These are phyloP conservation scores for Danaus melanippus DNA, from an alignment of 1,140 invertebrate genomes.

Conservation along the genomic window DNA sequence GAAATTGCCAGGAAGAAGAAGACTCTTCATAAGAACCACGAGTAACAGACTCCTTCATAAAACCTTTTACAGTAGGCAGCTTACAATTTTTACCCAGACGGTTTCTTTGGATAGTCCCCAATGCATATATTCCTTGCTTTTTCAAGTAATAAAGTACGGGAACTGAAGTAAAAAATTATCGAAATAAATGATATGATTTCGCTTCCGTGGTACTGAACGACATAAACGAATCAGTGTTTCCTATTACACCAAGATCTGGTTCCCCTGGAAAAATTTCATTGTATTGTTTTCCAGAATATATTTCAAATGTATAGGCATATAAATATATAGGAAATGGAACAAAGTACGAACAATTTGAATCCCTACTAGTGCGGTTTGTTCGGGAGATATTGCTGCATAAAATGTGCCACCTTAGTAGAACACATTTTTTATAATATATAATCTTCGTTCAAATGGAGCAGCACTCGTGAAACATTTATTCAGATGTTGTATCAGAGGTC, in stretches of 20 bases:
- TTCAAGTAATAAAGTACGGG: no score
- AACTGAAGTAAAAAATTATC: slow-evolving; percentile 43
- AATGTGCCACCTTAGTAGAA: slow-evolving; percentile 25
- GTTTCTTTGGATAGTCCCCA: slow-evolving; percentile 36
- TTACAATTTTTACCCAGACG: no score
- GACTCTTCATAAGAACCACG: no score
- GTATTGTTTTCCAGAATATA: slow-evolving; percentile 31
- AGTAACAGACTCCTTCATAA: slow-evolving; percentile 33
- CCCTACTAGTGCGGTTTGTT: slow-evolving; percentile 40
- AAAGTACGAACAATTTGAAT: slow-evolving; percentile 46
- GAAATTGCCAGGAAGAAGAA: no score
- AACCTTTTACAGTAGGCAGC: no score
- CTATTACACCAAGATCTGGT: slow-evolving; percentile 33
- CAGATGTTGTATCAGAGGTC: no score
- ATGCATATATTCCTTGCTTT: slow-evolving; percentile 33
- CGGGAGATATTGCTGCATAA: slow-evolving; percentile 20
- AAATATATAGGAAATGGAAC: slow-evolving; percentile 28
- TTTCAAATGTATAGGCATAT: slow-evolving; percentile 30
- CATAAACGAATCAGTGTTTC: slow-evolving; percentile 31
- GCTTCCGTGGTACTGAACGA: slow-evolving; percentile 27
- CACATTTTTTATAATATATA: slow-evolving; percentile 27
- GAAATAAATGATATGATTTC: slow-evolving; percentile 37
- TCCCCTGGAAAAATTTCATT: slow-evolving; percentile 23
- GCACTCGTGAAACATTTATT: no score
- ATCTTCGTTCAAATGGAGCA: no score